Evolutionary conservation across 53 echinoderm and acorn worm genomes (phyloP).

Genomic region (Holothuria scabra): DNA sequence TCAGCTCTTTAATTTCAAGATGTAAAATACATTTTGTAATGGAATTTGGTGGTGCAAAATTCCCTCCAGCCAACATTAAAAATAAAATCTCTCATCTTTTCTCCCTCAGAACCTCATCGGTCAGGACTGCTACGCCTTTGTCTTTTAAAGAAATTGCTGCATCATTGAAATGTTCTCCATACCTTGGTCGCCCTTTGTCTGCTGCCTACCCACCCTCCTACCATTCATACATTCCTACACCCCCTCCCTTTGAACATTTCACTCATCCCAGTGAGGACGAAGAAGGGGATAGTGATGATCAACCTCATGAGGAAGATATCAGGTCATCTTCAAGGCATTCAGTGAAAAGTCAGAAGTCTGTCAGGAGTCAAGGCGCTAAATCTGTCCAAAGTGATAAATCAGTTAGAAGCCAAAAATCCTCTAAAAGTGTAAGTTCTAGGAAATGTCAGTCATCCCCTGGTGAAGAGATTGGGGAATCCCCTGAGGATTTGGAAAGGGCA

Average conservation of each 20-base stretch:
- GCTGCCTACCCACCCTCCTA: constrained; percentile 78
- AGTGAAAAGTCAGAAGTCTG: constrained; percentile 16
- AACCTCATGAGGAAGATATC: not conserved
- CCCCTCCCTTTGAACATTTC: constrained; percentile 3
- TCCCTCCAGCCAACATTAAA: no score
- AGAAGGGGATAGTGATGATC: constrained; percentile 31
- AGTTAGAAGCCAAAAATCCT: constrained; percentile 9
- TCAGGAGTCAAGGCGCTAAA: constrained; percentile 9
- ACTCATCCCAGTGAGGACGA: constrained; percentile 53
- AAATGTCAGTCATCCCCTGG: not conserved
- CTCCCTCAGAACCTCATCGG: constrained; percentile 7
- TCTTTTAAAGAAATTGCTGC: constrained; percentile 77
- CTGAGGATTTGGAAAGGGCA: constrained; percentile 4
- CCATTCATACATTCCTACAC: constrained; percentile 56
- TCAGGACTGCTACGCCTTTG: constrained; percentile 67
- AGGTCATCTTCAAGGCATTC: constrained; percentile 23
- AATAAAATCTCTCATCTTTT: not conserved
- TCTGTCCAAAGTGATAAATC: constrained; percentile 43
- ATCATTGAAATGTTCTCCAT: constrained; percentile 79
- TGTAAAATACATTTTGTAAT: no score
- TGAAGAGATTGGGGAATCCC: not conserved
- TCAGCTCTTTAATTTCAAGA: no score
- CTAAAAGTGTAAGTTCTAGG: not conserved
- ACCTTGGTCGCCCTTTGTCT: constrained; percentile 77
- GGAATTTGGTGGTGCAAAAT: no score